Evolutionary conservation across 2,113 vertebrate species (phyloP).

Genomic region (Bubo bubo): DNA sequence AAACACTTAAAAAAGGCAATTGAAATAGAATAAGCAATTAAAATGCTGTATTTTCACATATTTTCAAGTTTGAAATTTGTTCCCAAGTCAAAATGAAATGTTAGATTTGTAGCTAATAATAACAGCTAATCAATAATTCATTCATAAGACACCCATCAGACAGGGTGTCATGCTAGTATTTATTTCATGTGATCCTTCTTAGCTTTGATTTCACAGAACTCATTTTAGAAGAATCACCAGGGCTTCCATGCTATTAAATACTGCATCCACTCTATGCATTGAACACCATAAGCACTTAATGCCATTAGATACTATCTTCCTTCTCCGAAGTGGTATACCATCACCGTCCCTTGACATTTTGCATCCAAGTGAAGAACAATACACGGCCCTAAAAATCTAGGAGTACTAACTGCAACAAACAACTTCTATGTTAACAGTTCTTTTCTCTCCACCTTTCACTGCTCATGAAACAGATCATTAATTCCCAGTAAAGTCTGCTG

Average conservation of each 20-base stretch:
- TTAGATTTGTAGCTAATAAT: neutral
- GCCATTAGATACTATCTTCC: neutral
- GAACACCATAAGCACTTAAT: neutral
- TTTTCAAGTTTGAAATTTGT: neutral
- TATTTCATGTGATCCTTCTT: neutral
- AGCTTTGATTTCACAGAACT: neutral
- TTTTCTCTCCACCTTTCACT: neutral
- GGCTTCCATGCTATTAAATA: neutral
- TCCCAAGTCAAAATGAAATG: neutral
- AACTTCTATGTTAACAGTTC: neutral
- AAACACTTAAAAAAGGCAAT: neutral
- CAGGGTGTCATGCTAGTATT: neutral
- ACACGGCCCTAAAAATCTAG: neutral
- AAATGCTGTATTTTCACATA: neutral
- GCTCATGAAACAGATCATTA: neutral
- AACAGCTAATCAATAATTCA: neutral
- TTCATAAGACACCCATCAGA: neutral
- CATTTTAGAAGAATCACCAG: neutral
- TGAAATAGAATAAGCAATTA: neutral
- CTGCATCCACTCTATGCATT: neutral
- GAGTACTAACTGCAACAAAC: neutral
- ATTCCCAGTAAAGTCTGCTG: neutral
- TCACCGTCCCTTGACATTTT: neutral
- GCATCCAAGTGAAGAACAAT: neutral
- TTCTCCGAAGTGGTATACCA: neutral